Conservation (phyloP, 2,888 invertebrate genomes). For the Microctonus hyperodae region DNA sequence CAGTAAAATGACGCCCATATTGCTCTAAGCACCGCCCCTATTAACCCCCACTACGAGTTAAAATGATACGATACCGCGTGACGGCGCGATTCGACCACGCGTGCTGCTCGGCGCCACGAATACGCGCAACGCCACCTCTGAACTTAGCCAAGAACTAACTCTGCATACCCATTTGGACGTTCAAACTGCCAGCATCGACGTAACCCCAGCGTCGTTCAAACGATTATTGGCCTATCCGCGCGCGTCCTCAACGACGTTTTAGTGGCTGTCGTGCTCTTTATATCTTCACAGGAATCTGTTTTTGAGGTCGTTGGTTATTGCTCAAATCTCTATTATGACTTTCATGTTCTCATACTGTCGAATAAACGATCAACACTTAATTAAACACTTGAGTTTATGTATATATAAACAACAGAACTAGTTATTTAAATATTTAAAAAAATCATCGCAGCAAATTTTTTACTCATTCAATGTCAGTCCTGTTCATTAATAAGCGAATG, state of each 20-base stretch:
- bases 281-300: slow-evolving; percentile 12
- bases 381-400: slow-evolving; percentile 19
- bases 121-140: slow-evolving; percentile 64
- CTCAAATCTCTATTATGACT: neutral
- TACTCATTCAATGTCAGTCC: neutral
- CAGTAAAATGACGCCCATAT: slow-evolving; percentile 58
- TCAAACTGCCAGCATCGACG: slow-evolving; percentile 66
- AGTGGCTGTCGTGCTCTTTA: slow-evolving; percentile 29
- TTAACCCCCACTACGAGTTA: slow-evolving; percentile 44
- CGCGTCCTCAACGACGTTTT: slow-evolving; percentile 36
- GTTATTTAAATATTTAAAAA: neutral
- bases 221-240: slow-evolving; percentile 42
- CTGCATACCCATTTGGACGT: slow-evolving; percentile 66
- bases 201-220: slow-evolving; percentile 39
- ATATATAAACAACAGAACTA: slow-evolving; percentile 6
- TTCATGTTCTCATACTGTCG: neutral
- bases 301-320: slow-evolving; percentile 5
- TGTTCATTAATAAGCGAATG: neutral
- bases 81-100: slow-evolving; percentile 32
- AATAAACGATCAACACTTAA: slow-evolving; percentile 1
- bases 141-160: slow-evolving; percentile 60
- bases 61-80: slow-evolving; percentile 28
- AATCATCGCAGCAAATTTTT: neutral
- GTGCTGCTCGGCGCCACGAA: slow-evolving; percentile 21
- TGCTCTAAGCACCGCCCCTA: slow-evolving; percentile 54